phyloP scores from a whole-genome alignment of 2,888 invertebrate species.

The Drosophila mayaguana region DNA sequence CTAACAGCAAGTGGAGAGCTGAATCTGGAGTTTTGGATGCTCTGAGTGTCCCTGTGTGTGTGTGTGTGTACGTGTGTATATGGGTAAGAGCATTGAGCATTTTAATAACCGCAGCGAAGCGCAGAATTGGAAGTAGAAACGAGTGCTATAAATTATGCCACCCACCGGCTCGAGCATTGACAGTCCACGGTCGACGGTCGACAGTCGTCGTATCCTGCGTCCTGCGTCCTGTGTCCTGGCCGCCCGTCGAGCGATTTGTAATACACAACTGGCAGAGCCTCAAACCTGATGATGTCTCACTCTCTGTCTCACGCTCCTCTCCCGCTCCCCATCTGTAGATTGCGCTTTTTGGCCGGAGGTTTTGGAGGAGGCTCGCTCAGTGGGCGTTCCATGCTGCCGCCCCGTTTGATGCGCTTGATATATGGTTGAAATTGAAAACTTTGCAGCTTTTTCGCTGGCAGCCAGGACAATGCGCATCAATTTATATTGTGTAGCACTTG shows the following conservation, averaged over 20 bases:
- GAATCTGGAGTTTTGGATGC: constrained; percentile 30
- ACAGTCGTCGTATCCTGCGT: constrained; percentile 5
- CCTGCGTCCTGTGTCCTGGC: constrained; percentile 27
- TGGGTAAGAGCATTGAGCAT: constrained; percentile 78
- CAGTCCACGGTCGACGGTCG: constrained; percentile 33
- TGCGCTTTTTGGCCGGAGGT: constrained; percentile 78
- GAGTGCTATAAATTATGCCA: constrained; percentile 79
- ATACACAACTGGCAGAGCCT: constrained; percentile 60
- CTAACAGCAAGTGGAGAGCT: constrained; percentile 49
- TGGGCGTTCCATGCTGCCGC: constrained; percentile 34
- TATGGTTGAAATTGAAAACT: constrained; percentile 73
- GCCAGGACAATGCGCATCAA: constrained; percentile 51
- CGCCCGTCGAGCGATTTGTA: constrained; percentile 83
- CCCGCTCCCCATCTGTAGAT: constrained; percentile 33
- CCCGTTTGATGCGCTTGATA: constrained; percentile 65
- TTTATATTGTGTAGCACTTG: constrained; percentile 60
- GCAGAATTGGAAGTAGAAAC: constrained; percentile 44
- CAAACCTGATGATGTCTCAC: constrained; percentile 24
- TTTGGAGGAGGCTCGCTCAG: constrained; percentile 48
- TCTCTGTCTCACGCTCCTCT: background rate
- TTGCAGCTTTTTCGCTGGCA: constrained; percentile 21
- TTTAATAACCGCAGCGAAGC: constrained; percentile 76
- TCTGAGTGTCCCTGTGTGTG: background rate
- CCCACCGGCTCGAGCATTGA: constrained; percentile 67
- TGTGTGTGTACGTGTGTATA: constrained; percentile 48